Conservation (phyloP, 2,113 vertebrate species). For the Bos javanicus region DNA sequence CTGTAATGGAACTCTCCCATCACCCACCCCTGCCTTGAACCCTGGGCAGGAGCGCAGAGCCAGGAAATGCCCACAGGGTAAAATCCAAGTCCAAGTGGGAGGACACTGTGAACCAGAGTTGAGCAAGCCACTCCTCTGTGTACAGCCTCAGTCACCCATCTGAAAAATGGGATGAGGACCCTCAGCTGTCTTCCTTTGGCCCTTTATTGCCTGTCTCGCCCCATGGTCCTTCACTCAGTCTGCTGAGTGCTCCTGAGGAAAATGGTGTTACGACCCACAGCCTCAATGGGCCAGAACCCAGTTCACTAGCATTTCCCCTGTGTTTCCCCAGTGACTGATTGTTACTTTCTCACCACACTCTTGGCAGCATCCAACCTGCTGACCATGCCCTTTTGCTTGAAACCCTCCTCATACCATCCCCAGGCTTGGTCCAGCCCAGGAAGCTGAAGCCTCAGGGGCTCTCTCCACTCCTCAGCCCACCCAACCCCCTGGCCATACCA, state of each 20-base stretch:
- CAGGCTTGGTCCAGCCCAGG: not conserved
- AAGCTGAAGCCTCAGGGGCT: not conserved
- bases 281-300: fast-evolving
- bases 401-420: not conserved
- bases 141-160: not conserved
- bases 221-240: not conserved
- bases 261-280: not conserved
- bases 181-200: not conserved
- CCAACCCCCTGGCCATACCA: not conserved
- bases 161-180: not conserved
- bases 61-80: not conserved
- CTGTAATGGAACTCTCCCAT: not conserved
- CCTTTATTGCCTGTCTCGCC: not conserved
- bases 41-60: not conserved
- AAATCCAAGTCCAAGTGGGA: not conserved
- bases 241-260: not conserved
- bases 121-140: not conserved
- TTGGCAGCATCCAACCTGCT: not conserved
- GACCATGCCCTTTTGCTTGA: not conserved
- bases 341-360: not conserved
- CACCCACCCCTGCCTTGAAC: not conserved
- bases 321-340: not conserved
- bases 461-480: not conserved
- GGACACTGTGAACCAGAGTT: not conserved
- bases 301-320: fast-evolving